These are phyloP conservation scores for Callipepla squamata DNA, from an alignment of 2,113 vertebrate genomes.

Conservation along the genomic window DNA sequence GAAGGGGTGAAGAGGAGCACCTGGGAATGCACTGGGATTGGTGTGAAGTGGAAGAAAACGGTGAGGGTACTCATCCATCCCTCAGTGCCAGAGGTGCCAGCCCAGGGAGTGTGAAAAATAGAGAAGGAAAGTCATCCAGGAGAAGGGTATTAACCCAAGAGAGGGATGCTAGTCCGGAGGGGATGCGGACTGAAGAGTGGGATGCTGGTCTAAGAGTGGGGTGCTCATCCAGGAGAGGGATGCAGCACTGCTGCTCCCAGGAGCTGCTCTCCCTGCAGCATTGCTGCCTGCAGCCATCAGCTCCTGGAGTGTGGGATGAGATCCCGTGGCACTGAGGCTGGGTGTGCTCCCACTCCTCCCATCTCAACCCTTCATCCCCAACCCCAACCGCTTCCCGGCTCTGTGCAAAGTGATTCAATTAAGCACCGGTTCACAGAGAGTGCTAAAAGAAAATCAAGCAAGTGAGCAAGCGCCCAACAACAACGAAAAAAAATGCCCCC, in stretches of 20 bases:
- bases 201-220: too few species aligned
- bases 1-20: background rate
- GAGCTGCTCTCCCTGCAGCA: too few species aligned
- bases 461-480: background rate
- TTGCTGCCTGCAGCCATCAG: fast-evolving
- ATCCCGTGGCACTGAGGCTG: background rate
- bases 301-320: fast-evolving
- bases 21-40: too few species aligned
- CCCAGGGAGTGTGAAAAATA: background rate
- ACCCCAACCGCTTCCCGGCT: background rate
- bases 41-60: fast-evolving
- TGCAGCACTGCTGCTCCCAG: too few species aligned
- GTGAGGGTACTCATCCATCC: background rate
- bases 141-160: background rate
- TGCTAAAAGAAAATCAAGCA: background rate
- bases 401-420: conserved; percentile 55
- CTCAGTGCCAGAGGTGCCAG: background rate
- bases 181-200: background rate
- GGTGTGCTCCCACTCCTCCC: background rate
- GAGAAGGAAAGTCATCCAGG: too few species aligned
- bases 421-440: conserved; percentile 46
- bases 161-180: fast-evolving
- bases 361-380: background rate
- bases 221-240: background rate
- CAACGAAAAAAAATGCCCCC: background rate